Evolutionary conservation across 2,797 vertebrate genomes (phyloP), one percentile per base, ranked within the genome.

Genomic region (Xenopus petersii): DNA sequence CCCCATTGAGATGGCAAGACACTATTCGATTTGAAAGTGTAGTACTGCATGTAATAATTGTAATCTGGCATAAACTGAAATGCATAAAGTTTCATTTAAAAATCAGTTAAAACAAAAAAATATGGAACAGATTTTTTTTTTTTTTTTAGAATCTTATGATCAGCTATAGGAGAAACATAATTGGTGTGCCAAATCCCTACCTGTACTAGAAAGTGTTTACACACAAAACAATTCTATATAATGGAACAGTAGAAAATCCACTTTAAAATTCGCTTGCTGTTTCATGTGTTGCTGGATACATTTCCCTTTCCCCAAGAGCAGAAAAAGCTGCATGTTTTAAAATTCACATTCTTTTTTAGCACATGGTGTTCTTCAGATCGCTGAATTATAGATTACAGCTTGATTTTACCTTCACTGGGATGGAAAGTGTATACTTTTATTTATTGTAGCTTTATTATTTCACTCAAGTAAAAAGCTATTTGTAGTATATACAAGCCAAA

Each of bases 311-410:
- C 70, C 75, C 75, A 63, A 17, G 75, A 73, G 70, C 60, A 73
- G 48, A 77, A 61, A 72, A 17, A 56, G 59, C 16, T 68, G 58
- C n/a, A 61, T 77, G 59, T 68, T 69, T 73, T 67, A 69, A 54
- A 72, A 77, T 73, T 73, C 75, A 49, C 70, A 77, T 77, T 67
- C 75, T 77, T 65, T 73, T 64, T 73, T 73, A 67, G 65, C 63
- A 63, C 75, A 73, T 16, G 46, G 60, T 77, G 70, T 73, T 77
- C 75, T 69, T 77, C 70, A 69, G 67, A 64, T 68, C 70, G 42
- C 66, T 77, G 75, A 77, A 77, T 77, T 77, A 77, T 77, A 77
- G 70, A 77, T 77, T 69, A 77, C 30, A 77, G 70, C 60, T 47
- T 36, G 58, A 58, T 67, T 73, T 77, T 73, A 68, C 48, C 49